These are phyloP conservation scores for Bagarius yarrelli DNA, from an alignment of 2,113 vertebrate species.

Conservation along the genomic window DNA sequence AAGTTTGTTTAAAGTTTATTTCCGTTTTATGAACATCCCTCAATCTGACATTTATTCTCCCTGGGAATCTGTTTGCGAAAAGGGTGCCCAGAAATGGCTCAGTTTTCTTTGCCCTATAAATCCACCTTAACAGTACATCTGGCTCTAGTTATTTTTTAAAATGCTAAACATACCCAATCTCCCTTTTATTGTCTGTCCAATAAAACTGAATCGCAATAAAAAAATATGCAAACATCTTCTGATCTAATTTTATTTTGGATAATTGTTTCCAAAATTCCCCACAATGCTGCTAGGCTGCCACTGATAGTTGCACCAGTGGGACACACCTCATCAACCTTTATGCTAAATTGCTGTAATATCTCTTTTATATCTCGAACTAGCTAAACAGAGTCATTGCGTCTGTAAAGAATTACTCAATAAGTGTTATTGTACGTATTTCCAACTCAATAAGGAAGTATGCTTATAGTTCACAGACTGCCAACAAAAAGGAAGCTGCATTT, in stretches of 20 bases:
- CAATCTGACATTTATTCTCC: not conserved
- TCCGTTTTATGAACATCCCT: not conserved
- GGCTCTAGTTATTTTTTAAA: not conserved
- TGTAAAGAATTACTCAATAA: no score
- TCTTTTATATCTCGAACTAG: not conserved
- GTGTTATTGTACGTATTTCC: no score
- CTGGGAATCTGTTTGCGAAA: not conserved
- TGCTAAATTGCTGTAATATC: not conserved
- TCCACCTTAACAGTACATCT: not conserved
- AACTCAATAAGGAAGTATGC: no score
- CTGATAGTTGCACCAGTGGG: not conserved
- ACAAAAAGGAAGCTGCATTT: no score
- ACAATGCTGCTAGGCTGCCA: not conserved
- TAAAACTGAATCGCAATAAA: no score
- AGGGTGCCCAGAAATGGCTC: not conserved
- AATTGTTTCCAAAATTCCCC: not conserved
- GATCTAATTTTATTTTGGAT: not conserved
- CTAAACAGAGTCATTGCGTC: not conserved
- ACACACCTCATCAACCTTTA: not conserved
- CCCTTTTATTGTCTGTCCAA: not conserved
- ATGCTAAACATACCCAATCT: not conserved
- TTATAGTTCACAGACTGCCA: no score
- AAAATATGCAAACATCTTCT: not conserved
- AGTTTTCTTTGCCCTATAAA: conserved; percentile 1
- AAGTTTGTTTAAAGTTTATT: not conserved